These are phyloP conservation scores for Siniperca undulata DNA, from an alignment of 2,797 vertebrate species.

Conservation along the genomic window DNA sequence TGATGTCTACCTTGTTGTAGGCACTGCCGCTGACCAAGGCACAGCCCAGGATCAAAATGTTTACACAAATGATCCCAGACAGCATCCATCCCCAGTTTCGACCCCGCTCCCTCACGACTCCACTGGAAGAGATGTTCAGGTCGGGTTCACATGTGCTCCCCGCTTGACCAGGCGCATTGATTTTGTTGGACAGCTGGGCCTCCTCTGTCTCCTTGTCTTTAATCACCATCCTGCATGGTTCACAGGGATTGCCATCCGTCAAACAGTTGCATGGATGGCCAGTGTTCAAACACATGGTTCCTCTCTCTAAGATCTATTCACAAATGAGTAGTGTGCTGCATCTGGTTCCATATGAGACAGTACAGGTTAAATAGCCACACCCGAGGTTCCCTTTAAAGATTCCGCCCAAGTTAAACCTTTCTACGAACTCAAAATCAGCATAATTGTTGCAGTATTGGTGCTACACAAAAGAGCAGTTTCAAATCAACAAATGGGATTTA, in stretches of 20 bases:
- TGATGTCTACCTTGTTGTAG: constrained; percentile 84
- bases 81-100: constrained; percentile 92
- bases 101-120: constrained; percentile 78
- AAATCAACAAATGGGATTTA: constrained; percentile 39
- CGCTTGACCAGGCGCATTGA: background rate
- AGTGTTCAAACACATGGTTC: constrained; percentile 72
- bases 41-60: constrained; percentile 90
- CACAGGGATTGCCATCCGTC: constrained; percentile 62
- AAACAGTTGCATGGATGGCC: constrained; percentile 65
- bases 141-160: constrained; percentile 25
- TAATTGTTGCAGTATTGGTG: constrained; percentile 36
- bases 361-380: constrained; percentile 69
- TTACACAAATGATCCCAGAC: constrained; percentile 90
- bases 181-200: constrained; percentile 64
- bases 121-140: constrained; percentile 36
- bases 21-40: constrained; percentile 90
- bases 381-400: constrained; percentile 44
- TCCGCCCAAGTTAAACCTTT: constrained; percentile 63
- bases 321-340: constrained; percentile 30
- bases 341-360: constrained; percentile 34
- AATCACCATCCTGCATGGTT: constrained; percentile 78
- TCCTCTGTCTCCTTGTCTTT: constrained; percentile 73
- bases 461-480: constrained; percentile 44
- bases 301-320: constrained; percentile 9
- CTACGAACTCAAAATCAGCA: constrained; percentile 28